A percentile compares a stretch with the other conserved stretches of the same genome.
Evolutionary conservation across 2,113 vertebrate genomes (phyloP).

Genomic region (Rhea pennata): DNA sequence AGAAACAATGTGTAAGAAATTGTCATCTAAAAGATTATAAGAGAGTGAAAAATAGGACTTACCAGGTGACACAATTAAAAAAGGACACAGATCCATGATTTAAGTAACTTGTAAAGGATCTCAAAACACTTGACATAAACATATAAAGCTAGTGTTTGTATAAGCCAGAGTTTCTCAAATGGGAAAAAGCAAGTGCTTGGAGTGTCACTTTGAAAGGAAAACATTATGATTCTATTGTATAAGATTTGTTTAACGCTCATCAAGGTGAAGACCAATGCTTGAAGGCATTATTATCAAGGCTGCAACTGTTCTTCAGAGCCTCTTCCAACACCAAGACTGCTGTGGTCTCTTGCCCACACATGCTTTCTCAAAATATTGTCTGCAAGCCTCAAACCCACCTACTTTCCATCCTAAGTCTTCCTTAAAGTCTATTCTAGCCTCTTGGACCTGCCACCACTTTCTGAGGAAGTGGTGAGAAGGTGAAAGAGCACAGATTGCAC

Average conservation of each 20-base stretch:
- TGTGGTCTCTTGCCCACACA: background rate
- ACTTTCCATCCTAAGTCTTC: background rate
- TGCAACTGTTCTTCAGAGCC: background rate
- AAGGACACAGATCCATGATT: background rate
- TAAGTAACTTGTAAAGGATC: background rate
- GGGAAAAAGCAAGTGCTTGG: background rate
- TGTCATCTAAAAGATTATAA: background rate
- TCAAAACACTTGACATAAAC: background rate
- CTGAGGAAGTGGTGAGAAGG: background rate
- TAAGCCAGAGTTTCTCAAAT: background rate
- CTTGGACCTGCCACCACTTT: background rate
- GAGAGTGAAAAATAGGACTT: background rate
- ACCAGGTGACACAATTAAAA: background rate
- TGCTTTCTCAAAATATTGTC: background rate
- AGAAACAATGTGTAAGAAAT: background rate
- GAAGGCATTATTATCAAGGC: background rate
- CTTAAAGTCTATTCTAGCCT: background rate
- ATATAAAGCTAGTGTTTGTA: background rate
- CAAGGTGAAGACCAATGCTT: background rate
- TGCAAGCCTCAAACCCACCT: background rate
- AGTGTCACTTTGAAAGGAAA: background rate
- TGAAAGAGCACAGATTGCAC: background rate
- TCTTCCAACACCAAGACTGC: background rate
- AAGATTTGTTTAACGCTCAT: fast-evolving
- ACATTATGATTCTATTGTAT: background rate